A percentile compares a stretch with the other conserved stretches of the same genome.
Conservation (phyloP, 2,797 vertebrate species). For the Delichon dasypus region DNA sequence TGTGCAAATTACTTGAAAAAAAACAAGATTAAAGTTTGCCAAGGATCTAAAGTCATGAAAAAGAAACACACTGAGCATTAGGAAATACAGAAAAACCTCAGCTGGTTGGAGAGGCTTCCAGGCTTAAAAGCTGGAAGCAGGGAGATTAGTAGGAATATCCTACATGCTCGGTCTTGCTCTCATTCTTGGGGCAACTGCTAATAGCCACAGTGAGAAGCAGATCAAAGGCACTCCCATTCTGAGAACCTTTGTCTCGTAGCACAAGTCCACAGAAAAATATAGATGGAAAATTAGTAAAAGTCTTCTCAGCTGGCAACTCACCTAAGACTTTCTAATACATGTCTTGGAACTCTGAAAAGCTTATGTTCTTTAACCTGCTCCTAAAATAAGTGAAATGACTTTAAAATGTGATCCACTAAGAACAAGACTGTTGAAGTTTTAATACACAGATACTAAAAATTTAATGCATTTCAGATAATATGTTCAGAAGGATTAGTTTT, state of each 20-base stretch:
- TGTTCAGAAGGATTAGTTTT: neutral
- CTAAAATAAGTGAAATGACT: neutral
- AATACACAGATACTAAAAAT: neutral
- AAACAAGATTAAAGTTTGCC: neutral
- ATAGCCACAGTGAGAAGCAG: neutral
- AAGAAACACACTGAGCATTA: neutral
- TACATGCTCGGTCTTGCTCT: neutral
- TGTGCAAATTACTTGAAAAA: neutral
- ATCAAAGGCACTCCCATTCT: neutral
- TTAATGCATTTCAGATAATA: neutral
- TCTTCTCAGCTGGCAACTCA: neutral
- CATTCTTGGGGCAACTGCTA: neutral
- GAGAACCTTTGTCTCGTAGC: neutral
- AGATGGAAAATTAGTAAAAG: neutral
- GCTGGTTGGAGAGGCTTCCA: neutral
- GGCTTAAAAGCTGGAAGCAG: neutral
- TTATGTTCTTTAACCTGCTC: neutral
- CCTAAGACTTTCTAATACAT: neutral
- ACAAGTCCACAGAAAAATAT: neutral
- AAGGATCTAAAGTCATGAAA: neutral
- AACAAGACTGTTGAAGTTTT: neutral
- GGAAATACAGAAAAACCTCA: neutral
- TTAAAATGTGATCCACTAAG: neutral
- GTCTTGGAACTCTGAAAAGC: neutral
- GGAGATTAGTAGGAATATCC: neutral